These are phyloP conservation scores for Plecotus auritus DNA, from an alignment of 2,113 vertebrate species.

Conservation along the genomic window DNA sequence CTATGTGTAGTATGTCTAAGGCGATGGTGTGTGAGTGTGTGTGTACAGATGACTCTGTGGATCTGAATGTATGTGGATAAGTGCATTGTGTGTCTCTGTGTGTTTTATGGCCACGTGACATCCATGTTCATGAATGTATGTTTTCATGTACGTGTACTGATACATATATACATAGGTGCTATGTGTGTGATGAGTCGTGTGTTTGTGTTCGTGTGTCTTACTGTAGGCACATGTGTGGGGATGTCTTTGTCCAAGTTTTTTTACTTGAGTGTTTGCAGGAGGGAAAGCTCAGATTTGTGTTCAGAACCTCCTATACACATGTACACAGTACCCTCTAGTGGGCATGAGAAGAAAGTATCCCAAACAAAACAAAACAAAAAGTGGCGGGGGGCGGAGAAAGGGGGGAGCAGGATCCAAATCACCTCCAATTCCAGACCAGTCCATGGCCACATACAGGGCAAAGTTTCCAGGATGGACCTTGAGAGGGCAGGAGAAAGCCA, in stretches of 20 bases:
- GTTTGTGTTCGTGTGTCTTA: slow-evolving; percentile 1
- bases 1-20: not conserved
- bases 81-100: not conserved
- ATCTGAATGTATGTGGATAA: not conserved
- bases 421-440: not conserved
- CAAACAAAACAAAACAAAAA: not conserved
- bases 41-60: not conserved
- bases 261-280: not conserved
- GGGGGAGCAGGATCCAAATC: not conserved
- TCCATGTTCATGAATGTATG: not conserved
- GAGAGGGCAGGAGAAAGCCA: not conserved
- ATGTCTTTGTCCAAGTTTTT: slow-evolving; percentile 60
- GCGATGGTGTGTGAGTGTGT: not conserved
- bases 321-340: slow-evolving; percentile 68
- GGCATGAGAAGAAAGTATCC: not conserved
- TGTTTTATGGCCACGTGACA: not conserved
- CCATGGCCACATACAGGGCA: rapidly evolving
- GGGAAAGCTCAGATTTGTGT: not conserved
- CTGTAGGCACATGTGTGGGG: not conserved
- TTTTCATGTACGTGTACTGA: not conserved
- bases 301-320: not conserved
- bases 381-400: no score
- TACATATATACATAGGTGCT: not conserved
- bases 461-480: not conserved
- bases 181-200: not conserved